Evolutionary conservation across 2,113 vertebrate genomes (phyloP).

Genomic region (Leucoraja erinaceus): DNA sequence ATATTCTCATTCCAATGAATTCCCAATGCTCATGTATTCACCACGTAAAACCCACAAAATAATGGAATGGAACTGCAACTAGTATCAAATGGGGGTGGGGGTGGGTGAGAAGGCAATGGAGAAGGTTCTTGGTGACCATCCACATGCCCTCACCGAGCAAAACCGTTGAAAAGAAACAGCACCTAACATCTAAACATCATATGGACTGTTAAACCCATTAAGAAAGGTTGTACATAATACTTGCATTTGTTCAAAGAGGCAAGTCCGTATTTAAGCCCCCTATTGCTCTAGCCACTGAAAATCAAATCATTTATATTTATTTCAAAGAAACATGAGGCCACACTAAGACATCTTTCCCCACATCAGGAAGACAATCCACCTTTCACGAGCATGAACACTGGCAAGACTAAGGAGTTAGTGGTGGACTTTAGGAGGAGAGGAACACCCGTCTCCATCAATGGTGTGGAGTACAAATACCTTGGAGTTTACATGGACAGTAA

Average conservation of each 20-base stretch:
- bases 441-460: too few relatives aligned
- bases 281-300: not conserved
- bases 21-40: not conserved
- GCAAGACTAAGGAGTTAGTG: too few relatives aligned
- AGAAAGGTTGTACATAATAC: not conserved
- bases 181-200: not conserved
- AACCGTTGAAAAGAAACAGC: not conserved
- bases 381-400: not conserved
- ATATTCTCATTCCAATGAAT: too few relatives aligned
- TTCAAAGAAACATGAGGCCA: not conserved
- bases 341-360: not conserved
- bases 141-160: not conserved
- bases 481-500: too few relatives aligned
- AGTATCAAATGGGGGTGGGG: not conserved
- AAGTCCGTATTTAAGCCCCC: not conserved
- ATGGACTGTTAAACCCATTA: not conserved
- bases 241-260: not conserved
- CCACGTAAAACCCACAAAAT: not conserved
- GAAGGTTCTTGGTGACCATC: not conserved
- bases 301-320: not conserved
- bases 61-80: not conserved
- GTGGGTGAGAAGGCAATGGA: too few relatives aligned
- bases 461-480: too few relatives aligned
- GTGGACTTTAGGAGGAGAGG: too few relatives aligned
- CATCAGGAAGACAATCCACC: not conserved